A percentile compares a stretch with the other conserved stretches of the same genome.
phyloP scores from a whole-genome alignment of 1,140 invertebrate species.

The Triops cancriformis region DNA sequence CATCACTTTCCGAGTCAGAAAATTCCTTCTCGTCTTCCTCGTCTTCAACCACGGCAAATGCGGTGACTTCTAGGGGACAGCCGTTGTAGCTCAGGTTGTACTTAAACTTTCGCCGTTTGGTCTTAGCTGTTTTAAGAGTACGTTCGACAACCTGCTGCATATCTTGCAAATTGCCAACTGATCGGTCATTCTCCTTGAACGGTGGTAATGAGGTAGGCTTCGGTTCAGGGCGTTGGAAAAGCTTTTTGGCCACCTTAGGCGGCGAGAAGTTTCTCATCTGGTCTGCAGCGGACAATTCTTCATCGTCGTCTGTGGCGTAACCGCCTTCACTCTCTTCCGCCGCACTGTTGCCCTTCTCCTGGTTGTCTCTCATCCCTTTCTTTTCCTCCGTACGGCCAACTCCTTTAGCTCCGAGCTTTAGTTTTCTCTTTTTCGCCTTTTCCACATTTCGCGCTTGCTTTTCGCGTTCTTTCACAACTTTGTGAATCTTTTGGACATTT shows the following conservation, averaged over 20 bases:
- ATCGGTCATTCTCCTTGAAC: neutral
- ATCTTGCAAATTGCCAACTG: neutral
- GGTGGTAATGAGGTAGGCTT: neutral
- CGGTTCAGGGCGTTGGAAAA: neutral
- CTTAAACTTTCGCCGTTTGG: neutral
- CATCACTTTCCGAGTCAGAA: neutral
- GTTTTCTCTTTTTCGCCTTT: neutral
- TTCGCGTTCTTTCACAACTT: neutral
- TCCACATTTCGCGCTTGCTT: neutral
- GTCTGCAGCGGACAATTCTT: neutral
- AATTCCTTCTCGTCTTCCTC: neutral
- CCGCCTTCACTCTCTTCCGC: neutral
- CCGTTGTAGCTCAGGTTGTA: neutral
- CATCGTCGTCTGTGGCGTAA: neutral
- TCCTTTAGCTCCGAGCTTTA: neutral
- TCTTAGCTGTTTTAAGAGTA: neutral
- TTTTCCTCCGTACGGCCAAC: neutral
- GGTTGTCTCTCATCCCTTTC: neutral
- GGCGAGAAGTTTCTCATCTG: neutral
- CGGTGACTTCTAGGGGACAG: neutral
- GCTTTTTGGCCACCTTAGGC: neutral
- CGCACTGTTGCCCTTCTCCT: neutral
- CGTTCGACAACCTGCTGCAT: neutral
- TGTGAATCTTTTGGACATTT: neutral
- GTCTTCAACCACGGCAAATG: neutral